These are phyloP conservation scores for Pseudococcus longispinus DNA, from an alignment of 2,888 invertebrate species.

Conservation along the genomic window DNA sequence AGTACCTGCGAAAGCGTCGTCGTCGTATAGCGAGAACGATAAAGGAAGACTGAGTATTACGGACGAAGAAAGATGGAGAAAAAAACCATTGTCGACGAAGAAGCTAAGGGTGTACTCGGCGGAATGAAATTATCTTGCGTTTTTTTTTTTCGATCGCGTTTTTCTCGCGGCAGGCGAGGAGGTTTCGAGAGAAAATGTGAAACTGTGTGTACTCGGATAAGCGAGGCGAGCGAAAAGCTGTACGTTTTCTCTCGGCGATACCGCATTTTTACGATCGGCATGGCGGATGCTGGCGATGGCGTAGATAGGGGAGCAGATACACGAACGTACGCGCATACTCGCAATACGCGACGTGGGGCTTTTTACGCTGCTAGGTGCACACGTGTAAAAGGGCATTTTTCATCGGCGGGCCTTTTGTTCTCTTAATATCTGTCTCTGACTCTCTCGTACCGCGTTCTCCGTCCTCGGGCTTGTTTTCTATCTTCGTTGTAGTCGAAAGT, in stretches of 20 bases:
- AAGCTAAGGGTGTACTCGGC: not conserved
- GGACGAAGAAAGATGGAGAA: not conserved
- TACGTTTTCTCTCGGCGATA: not conserved
- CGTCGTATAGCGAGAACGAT: not conserved
- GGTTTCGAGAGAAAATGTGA: not conserved
- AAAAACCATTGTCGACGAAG: not conserved
- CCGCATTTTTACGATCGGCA: not conserved
- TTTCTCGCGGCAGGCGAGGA: not conserved
- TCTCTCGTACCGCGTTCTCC: not conserved
- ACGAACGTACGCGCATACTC: not conserved
- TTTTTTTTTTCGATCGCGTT: not conserved
- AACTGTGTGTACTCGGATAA: not conserved
- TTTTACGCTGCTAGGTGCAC: not conserved
- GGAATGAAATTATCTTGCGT: not conserved
- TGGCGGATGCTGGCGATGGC: not conserved
- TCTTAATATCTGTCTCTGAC: not conserved
- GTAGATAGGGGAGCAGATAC: not conserved
- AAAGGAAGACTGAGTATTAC: not conserved
- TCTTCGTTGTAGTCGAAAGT: too few species aligned
- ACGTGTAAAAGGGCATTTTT: constrained; percentile 16
- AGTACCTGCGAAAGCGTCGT: not conserved
- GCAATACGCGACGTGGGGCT: not conserved
- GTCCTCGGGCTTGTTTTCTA: not conserved
- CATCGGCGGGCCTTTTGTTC: not conserved
- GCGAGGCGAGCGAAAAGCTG: not conserved